Evolutionary conservation across 2,888 invertebrate species (phyloP), one percentile per base, ranked within the genome.

Genomic region (Chrysotoxum bicinctum): DNA sequence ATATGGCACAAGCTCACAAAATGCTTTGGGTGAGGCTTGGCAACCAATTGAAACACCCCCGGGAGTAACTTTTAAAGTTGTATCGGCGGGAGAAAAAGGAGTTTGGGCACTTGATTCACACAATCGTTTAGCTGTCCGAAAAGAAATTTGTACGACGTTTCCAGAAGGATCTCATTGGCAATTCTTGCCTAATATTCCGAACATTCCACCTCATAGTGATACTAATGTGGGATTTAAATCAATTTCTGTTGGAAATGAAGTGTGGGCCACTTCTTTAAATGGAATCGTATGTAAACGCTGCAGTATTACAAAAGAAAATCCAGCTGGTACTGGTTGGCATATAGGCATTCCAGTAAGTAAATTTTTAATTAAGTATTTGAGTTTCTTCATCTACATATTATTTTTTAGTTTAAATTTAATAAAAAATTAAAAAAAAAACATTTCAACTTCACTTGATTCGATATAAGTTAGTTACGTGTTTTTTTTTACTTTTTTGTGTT

Each of bases 111-210:
- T 98, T 32, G 96, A 97, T 88, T 93, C 94, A 23, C 94, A 94
- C 87, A 96, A 96, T 35, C 93, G 94, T 75, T 91, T 98, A 73
- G 96, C 95, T 88, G 95, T 97, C 9, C 94, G 98, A 72, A 95
- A 95, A 78, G 96, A 96, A 89, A 94, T 98, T 64, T 95, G 95
- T 3, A 92, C 93, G 37, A 94, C 95, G 37, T 96, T 95, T 88
- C 97, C 96, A 0, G 96, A 96, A 90, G 98, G 98, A 32, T 96
- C 96, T 26, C 94, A 96, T 89, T 98, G 98, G 98, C 96, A 96
- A 91, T 93, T 94, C 90, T 90, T 95, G 69, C 92, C 93, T 4
- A 92, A 93, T 72, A 93, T 94, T 91, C 93, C 94, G 52, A 93
- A 93, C 87, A 93, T 94, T 89, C 92, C 94, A 35, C 93, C 94